These are phyloP conservation scores for Poeciliopsis turneri DNA, from an alignment of 2,797 vertebrate genomes.

Conservation along the genomic window DNA sequence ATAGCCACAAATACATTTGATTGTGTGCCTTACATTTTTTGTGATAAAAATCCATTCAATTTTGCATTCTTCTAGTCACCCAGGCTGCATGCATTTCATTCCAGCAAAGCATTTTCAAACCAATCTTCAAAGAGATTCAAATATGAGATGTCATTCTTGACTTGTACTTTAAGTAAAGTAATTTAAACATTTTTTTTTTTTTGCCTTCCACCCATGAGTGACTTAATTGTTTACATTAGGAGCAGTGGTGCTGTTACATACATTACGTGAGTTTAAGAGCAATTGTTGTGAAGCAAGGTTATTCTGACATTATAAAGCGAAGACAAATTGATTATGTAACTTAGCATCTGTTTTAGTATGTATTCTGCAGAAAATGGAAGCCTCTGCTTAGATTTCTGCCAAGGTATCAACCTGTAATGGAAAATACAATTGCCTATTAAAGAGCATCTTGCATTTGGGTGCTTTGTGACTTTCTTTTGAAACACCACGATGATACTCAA, in stretches of 20 bases:
- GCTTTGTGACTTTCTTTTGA: not conserved
- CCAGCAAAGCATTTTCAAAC: constrained; percentile 49
- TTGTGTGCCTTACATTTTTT: constrained; percentile 33
- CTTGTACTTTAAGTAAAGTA: constrained; percentile 18
- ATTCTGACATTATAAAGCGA: not conserved
- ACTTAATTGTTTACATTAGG: not conserved
- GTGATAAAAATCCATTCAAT: constrained; percentile 51
- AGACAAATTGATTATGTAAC: not conserved
- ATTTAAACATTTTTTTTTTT: not conserved
- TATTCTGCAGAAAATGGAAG: not conserved
- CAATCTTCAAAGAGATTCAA: constrained; percentile 51
- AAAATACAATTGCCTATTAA: not conserved
- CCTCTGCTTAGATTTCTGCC: not conserved
- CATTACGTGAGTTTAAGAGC: not conserved
- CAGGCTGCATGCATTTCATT: constrained; percentile 35
- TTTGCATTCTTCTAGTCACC: constrained; percentile 27
- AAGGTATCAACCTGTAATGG: not conserved
- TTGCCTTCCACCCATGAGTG: not conserved
- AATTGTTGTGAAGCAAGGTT: not conserved
- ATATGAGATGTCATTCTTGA: constrained; percentile 54
- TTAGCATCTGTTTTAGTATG: not conserved
- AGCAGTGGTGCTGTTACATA: not conserved
- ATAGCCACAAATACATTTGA: constrained; percentile 14
- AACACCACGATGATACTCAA: not conserved
- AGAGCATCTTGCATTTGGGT: not conserved